Base-by-base conservation (phyloP, 2,113 vertebrate genomes). In the Indicator indicator region DNA sequence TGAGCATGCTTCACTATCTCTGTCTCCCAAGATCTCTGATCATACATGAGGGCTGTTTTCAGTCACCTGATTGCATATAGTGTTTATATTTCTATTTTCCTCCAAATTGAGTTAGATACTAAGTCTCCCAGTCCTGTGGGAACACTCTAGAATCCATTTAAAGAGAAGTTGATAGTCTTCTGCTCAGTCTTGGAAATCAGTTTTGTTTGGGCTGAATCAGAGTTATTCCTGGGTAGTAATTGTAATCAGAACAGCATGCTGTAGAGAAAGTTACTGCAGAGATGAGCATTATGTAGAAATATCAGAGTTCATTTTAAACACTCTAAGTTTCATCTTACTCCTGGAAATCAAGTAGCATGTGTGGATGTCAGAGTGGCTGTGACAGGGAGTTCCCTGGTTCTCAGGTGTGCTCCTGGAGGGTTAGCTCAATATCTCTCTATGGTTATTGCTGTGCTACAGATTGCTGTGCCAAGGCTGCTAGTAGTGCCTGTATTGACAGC, bases 1-100 rank as follows among this genome's bases (percentile, higher is more conserved):
- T 59, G 21, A 75, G n/a, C 0, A 0, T 33, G 23, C 27, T 12
- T 83, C 23, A 1, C 64, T 46, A 40, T 36, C 30, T 86, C 27
- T 59, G 38, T 76, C 42, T 48, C 30, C 9, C 9, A 23, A 80
- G 44, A 52, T 40, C 20, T 36, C 38, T 77, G 32, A 20, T 76
- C 20, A 4, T 42, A 75, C 23, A 9, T 71, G 6, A 71, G 50
- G 38, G 12, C 17, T 78, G 2, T 2, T 88, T 78, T 85, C 30
- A 72, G 23, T 46, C 13, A 52, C 4, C 12, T 79, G 30, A 50
- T 44, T 38, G 26, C 71, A 71, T 4, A 1, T 23, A 3, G 11
- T 69, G 12, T 74, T 93, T 86, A 8, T 65, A 21, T 62, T 69
- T 70, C 13, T 62, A 2, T 87, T 62, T 80, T 63, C 26, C 67